These are phyloP conservation scores for Pogonognathellus flavescens DNA, from an alignment of 1,140 invertebrate genomes.

Conservation along the genomic window DNA sequence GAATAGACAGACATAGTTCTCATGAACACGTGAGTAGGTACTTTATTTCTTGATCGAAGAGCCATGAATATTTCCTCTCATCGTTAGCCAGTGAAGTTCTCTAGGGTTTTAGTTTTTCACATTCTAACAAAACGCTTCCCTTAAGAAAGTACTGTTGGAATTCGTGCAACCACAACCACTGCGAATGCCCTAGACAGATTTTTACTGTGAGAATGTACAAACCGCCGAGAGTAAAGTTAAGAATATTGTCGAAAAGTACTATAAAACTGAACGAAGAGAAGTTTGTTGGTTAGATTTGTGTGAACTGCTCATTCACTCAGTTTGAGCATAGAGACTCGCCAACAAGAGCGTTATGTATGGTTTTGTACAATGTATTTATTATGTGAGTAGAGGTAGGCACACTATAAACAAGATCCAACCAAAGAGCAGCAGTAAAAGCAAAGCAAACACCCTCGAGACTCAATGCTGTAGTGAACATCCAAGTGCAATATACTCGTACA, in stretches of 20 bases:
- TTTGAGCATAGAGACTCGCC: background rate
- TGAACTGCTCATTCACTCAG: background rate
- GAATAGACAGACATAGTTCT: too few species aligned
- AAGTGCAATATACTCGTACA: background rate
- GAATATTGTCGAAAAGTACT: background rate
- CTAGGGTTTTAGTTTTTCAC: too few species aligned
- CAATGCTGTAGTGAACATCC: background rate
- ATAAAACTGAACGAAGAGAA: background rate
- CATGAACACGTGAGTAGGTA: too few species aligned
- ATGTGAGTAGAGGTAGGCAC: too few species aligned
- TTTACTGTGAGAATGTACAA: background rate
- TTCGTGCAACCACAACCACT: background rate
- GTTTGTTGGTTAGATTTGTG: conserved; percentile 3
- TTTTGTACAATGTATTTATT: too few species aligned
- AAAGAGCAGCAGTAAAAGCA: background rate
- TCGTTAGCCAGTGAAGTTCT: too few species aligned
- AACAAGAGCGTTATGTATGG: background rate
- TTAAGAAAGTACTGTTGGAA: background rate
- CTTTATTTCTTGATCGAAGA: too few species aligned
- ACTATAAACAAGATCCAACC: background rate
- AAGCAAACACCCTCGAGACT: conserved; percentile 12
- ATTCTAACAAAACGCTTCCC: background rate
- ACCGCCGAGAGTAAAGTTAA: background rate
- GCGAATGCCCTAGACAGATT: conserved; percentile 3
- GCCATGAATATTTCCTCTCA: too few species aligned